These are phyloP conservation scores for Acipenser oxyrinchus DNA, from an alignment of 2,797 vertebrate genomes.

Conservation along the genomic window DNA sequence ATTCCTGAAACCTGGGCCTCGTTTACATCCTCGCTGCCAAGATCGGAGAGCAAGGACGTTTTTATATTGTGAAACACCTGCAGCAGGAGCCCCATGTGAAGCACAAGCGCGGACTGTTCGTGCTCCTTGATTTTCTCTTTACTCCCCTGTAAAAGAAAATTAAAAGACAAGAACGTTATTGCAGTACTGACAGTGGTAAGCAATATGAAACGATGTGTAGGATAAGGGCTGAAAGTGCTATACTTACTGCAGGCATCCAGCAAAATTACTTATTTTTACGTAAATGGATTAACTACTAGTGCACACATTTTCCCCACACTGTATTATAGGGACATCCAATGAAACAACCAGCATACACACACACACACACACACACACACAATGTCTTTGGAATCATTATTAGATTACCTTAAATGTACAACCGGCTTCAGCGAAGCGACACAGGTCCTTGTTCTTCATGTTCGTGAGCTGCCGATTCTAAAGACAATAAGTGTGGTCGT, in stretches of 20 bases:
- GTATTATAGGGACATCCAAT: no score
- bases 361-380: no score
- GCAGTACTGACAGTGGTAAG: no score
- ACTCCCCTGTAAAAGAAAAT: conserved; percentile 47
- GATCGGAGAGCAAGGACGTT: conserved; percentile 18
- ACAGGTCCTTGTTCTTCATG: conserved; percentile 38
- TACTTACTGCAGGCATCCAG: no score
- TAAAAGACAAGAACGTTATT: neutral
- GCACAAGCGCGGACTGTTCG: conserved; percentile 40
- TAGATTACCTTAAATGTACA: conserved; percentile 62
- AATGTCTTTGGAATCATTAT: neutral
- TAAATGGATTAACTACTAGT: no score
- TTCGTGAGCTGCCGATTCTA: conserved; percentile 37
- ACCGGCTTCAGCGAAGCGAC: conserved; percentile 58
- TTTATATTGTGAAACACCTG: conserved; percentile 47
- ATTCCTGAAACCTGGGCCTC: neutral
- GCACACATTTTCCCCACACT: no score
- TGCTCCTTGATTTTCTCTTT: conserved; percentile 57
- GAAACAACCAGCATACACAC: no score
- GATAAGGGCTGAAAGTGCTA: no score
- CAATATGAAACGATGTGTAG: no score
- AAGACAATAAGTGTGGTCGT: conserved; percentile 8
- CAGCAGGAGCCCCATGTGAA: conserved; percentile 61
- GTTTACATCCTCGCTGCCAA: conserved; percentile 13
- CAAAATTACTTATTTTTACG: no score